Base-by-base conservation (phyloP, 2,113 vertebrate species). In the Nibea albiflora region DNA sequence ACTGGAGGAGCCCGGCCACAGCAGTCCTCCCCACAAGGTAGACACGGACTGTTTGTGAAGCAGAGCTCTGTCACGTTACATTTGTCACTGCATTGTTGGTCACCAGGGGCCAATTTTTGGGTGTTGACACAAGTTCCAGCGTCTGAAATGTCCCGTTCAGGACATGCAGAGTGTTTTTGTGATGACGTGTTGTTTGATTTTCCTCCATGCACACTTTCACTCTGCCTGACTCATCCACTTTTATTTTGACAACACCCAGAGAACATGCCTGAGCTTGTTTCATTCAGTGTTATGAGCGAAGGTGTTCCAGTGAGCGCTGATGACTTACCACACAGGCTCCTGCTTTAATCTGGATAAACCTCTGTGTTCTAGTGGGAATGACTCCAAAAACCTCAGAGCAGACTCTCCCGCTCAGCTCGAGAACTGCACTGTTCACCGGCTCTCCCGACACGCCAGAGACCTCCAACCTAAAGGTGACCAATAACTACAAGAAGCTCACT, bases 21-120 rank as follows among this genome's bases (percentile, higher is more conserved):
- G 8, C 96, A 89, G 11, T 95, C 91, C 0, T 98, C 96, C 46
- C 97, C 96, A 0, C 95, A 93, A 94, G 97, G 98, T 99, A 72
- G n/a, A 56, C 4, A 11, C 10, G 4, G 14, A 56, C 2, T 49
- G 19, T 58, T 82, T 64, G 4, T 58, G 62, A 50, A 72, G 54
- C 57, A 54, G 26, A 70, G 57, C 8, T 16, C 26, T 6, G 15
- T 62, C 65, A 73, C 54, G 31, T 3, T 62, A 19, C 19, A 16
- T 63, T 58, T 70, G 24, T 28, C 49, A 22, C 8, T 44, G n/a
- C 11, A 20, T 26, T 76, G 26, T 65, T 64, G 31, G 52, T 20
- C 35, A 62, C 31, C 0, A 44, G 19, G 17, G 14, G 42, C 24
- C 66, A 35, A 9, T 39, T 39, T 56, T 62, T 63, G 44, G 42